Conservation (phyloP, 2,797 vertebrate genomes). For the Helarctos malayanus region DNA sequence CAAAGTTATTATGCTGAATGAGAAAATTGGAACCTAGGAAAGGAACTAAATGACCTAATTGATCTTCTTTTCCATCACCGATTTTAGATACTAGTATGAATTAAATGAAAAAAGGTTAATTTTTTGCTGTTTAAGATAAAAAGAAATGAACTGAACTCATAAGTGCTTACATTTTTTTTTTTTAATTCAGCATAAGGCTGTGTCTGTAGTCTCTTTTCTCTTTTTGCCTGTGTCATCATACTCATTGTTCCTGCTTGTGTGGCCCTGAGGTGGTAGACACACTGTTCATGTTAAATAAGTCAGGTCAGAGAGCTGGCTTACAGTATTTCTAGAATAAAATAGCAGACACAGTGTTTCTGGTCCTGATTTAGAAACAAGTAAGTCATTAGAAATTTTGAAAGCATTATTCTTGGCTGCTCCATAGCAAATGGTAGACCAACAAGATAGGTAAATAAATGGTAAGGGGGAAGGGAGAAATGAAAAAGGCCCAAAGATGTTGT, state of each 20-base stretch:
- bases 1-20: constrained; percentile 82
- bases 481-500: background rate
- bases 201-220: background rate
- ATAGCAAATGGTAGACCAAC: background rate
- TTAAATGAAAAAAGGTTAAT: constrained; percentile 61
- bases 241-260: background rate
- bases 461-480: background rate
- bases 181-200: background rate
- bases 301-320: background rate
- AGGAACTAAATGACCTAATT: constrained; percentile 83
- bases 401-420: background rate
- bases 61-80: constrained; percentile 81
- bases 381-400: constrained; percentile 32
- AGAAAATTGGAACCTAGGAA: constrained; percentile 81
- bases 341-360: background rate
- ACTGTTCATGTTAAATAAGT: background rate
- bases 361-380: background rate
- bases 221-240: background rate
- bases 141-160: constrained; percentile 57
- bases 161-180: background rate
- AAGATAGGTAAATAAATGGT: background rate
- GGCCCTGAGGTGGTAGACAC: background rate
- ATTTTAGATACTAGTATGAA: constrained; percentile 75
- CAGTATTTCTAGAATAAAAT: background rate
- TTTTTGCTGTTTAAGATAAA: constrained; percentile 73